phyloP scores from a whole-genome alignment of 1,140 invertebrate species.

The Plutomurus gul region DNA sequence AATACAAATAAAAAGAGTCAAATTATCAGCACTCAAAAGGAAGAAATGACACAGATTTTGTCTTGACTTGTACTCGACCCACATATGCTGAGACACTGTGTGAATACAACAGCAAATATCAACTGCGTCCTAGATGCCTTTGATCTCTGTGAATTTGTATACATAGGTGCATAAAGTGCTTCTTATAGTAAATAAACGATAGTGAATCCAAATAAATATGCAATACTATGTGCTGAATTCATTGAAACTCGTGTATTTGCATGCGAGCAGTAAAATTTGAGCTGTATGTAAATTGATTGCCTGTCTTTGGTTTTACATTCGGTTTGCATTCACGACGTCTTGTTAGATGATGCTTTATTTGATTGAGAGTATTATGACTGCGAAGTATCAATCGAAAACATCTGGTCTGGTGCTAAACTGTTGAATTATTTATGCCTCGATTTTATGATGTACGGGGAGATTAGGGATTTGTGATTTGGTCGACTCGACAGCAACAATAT shows the following conservation, averaged over 20 bases:
- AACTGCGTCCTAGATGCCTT: background rate
- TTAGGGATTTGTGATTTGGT: background rate
- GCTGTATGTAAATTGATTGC: no score
- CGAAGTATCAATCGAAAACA: background rate
- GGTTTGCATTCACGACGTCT: background rate
- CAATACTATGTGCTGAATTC: no score
- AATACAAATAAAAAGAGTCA: no score
- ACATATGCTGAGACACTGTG: no score
- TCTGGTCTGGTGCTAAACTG: constrained; percentile 8
- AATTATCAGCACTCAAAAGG: no score
- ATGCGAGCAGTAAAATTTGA: no score
- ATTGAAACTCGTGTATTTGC: background rate
- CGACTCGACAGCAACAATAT: no score
- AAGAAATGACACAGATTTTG: constrained; percentile 22
- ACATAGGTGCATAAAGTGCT: no score
- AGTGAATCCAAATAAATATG: no score
- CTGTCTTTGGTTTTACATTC: background rate
- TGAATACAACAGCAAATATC: no score
- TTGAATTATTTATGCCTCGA: constrained; percentile 5
- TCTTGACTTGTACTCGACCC: background rate
- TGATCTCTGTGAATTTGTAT: no score
- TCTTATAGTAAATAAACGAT: no score
- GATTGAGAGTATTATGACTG: background rate
- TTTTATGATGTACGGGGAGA: background rate
- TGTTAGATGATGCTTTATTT: background rate